These are phyloP conservation scores for Hesperia comma DNA, from an alignment of 2,888 invertebrate species.

Conservation along the genomic window DNA sequence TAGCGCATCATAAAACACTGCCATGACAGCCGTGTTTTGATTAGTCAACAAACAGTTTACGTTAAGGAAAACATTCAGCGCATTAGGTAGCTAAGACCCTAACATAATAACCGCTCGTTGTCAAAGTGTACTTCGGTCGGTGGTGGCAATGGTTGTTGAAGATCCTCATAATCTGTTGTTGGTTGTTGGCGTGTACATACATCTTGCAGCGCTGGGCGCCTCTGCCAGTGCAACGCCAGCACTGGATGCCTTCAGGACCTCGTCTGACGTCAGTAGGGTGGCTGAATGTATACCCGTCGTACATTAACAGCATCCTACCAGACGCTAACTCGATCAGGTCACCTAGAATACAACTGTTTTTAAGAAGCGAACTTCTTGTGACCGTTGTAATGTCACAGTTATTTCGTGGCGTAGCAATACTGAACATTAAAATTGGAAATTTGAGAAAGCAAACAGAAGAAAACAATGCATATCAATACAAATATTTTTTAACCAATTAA, in stretches of 20 bases:
- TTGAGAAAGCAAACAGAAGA: background rate
- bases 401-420: too few relatives aligned
- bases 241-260: slow-evolving; percentile 15
- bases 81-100: slow-evolving; percentile 16
- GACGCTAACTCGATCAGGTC: slow-evolving; percentile 31
- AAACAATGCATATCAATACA: too few relatives aligned
- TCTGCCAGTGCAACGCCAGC: slow-evolving; percentile 43
- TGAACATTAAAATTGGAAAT: too few relatives aligned
- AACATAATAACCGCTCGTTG: slow-evolving; percentile 37
- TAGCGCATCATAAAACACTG: too few relatives aligned
- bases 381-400: too few relatives aligned
- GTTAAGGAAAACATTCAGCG: too few relatives aligned
- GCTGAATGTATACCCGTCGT: slow-evolving; percentile 45
- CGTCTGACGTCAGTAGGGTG: slow-evolving; percentile 29
- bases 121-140: slow-evolving; percentile 40
- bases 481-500: too few relatives aligned
- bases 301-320: slow-evolving; percentile 42
- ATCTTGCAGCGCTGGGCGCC: slow-evolving; percentile 41
- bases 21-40: too few relatives aligned
- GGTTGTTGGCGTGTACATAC: slow-evolving; percentile 37
- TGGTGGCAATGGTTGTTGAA: slow-evolving; percentile 43
- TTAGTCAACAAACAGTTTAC: too few relatives aligned
- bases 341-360: slow-evolving; percentile 21
- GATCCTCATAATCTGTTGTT: slow-evolving; percentile 24
- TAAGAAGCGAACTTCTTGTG: background rate